phyloP scores from a whole-genome alignment of 1,140 invertebrate genomes.

The Drosophila tropicalis region DNA sequence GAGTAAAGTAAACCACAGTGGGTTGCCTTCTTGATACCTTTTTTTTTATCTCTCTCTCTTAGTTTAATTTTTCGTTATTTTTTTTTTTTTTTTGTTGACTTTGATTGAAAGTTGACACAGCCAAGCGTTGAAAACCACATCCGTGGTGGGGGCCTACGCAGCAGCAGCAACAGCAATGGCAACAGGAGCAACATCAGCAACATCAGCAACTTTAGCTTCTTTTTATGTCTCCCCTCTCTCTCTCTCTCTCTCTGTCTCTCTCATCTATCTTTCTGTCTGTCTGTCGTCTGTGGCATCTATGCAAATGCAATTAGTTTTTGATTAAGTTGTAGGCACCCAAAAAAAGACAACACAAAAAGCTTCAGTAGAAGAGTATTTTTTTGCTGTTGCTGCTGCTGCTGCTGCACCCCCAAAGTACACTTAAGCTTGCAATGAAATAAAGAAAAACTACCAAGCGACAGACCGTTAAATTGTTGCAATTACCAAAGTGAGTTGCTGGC shows the following conservation, averaged over 20 bases:
- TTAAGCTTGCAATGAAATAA: constrained; percentile 52
- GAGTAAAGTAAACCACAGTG: constrained; percentile 70
- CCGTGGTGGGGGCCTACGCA: constrained; percentile 66
- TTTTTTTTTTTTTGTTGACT: constrained; percentile 66
- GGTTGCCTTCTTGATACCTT: constrained; percentile 36
- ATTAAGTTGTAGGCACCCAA: constrained; percentile 71
- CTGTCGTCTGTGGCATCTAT: constrained; percentile 48
- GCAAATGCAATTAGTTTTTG: constrained; percentile 81
- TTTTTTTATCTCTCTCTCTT: neutral
- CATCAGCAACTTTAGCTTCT: constrained; percentile 20
- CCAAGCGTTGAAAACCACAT: constrained; percentile 80
- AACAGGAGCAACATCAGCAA: constrained; percentile 28
- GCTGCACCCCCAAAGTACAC: constrained; percentile 64
- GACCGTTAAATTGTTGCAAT: constrained; percentile 82
- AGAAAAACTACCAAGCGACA: constrained; percentile 65
- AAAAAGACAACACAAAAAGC: constrained; percentile 38
- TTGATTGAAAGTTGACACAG: constrained; percentile 81
- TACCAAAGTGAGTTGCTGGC: constrained; percentile 64
- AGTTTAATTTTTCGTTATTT: constrained; percentile 7
- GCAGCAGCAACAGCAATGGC: constrained; percentile 25
- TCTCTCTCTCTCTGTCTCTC: too few species aligned
- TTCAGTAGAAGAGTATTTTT: constrained; percentile 1
- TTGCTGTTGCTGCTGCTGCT: constrained; percentile 3
- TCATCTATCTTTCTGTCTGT: neutral
- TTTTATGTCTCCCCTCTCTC: neutral